Evolutionary conservation across 2,113 vertebrate genomes (phyloP), one percentile per base, ranked within the genome.

Genomic region (Todiramphus saurophagus): DNA sequence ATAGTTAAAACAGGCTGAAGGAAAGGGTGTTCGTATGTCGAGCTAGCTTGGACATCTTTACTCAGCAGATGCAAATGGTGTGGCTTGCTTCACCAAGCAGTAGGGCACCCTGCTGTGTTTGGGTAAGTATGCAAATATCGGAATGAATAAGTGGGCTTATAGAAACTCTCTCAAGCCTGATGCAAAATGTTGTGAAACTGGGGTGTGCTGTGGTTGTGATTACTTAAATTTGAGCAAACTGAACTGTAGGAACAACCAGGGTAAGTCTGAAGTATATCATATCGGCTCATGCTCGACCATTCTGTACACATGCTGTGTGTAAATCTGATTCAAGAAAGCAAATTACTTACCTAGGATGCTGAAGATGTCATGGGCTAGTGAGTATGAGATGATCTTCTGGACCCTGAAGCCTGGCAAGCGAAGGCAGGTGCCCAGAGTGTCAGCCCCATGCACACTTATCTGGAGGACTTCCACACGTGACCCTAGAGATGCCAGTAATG

Each of bases 361-460:
- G 60, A 74, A 58, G 10, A 25, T 86, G 16, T 21, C 2, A 0
- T 27, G 28, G 23, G 30, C 16, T 88, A 51, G 31, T 77, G 68
- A 13, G 41, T 41, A 13, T 41, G n/a, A 67, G 25, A 33, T 3
- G 2, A 2, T 83, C 12, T 91, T 59, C 33, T 78, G n/a, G 18
- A 43, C 20, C 16, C 24, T 66, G 39, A 74, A 53, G n/a, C 13
- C 28, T 79, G 33, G 9, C 43, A 41, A 35, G 18, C 21, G 33
- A 56, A 64, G 41, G 33, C 53, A 60, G 9, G 9, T 85, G 35
- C 25, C 12, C 9, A 33, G 13, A 20, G 7, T 69, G 4, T 35
- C 46, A 75, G 1, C 18, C 13, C 8, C 2, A 0, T 60, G 12
- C 9, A 5, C 1, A 3, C 1, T 2, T 33, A 11, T 13, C 43